phyloP scores from a whole-genome alignment of 2,113 vertebrate species.

The Cynoglossus semilaevis region DNA sequence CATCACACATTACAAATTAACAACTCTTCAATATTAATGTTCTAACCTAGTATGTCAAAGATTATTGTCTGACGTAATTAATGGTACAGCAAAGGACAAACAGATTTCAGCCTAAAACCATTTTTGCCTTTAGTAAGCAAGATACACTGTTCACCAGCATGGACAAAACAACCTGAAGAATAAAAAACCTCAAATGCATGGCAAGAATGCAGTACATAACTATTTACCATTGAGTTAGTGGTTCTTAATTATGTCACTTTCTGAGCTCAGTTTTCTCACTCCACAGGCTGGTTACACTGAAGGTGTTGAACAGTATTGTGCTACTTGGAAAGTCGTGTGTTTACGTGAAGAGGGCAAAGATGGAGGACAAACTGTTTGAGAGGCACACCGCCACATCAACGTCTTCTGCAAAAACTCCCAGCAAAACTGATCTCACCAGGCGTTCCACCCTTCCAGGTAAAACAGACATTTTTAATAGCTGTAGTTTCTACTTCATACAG shows the following conservation, averaged over 20 bases:
- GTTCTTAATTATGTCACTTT: background rate
- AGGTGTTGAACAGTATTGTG: slow-evolving; percentile 94
- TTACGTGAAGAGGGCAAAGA: slow-evolving; percentile 94
- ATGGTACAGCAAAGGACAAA: too few species aligned
- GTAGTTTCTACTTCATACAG: too few species aligned
- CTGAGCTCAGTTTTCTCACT: slow-evolving; percentile 10
- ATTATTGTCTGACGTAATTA: too few species aligned
- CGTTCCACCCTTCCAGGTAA: slow-evolving; percentile 79
- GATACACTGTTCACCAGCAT: too few species aligned
- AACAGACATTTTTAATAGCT: background rate
- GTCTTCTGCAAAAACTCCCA: slow-evolving; percentile 71
- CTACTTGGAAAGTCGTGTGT: slow-evolving; percentile 95
- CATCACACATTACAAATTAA: too few species aligned
- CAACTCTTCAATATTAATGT: too few species aligned
- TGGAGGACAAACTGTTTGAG: slow-evolving; percentile 92
- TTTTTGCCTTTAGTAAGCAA: too few species aligned
- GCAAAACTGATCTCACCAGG: slow-evolving; percentile 73
- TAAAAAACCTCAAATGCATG: too few species aligned
- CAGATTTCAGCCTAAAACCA: too few species aligned
- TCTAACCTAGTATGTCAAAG: too few species aligned
- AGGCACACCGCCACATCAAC: slow-evolving; percentile 60
- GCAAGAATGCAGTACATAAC: too few species aligned
- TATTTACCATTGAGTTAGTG: background rate
- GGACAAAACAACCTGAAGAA: too few species aligned
- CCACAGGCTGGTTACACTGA: slow-evolving; percentile 87